Evolutionary conservation across 2,888 invertebrate genomes (phyloP).

Genomic region (Carpatolechia fugitivella): DNA sequence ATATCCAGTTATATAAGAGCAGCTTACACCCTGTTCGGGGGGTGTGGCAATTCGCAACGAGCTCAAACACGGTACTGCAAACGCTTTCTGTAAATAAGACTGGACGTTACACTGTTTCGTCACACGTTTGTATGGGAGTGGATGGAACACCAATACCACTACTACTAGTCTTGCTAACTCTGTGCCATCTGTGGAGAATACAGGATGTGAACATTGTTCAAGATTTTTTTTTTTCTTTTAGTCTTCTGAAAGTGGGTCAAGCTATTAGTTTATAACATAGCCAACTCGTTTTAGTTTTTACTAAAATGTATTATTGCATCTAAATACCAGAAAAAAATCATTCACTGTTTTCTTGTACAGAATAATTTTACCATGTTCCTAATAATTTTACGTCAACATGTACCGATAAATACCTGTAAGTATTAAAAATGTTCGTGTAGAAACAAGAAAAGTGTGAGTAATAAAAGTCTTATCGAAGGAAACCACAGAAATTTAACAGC

Average conservation of each 20-base stretch:
- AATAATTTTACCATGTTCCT: too few relatives aligned
- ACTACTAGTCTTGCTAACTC: conserved; percentile 8
- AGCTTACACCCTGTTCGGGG: background rate
- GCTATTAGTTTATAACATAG: too few relatives aligned
- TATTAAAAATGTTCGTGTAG: background rate
- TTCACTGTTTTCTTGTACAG: too few relatives aligned
- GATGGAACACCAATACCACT: conserved; percentile 10
- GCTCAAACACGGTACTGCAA: conserved; percentile 31
- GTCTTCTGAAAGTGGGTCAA: too few relatives aligned
- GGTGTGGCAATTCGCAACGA: conserved; percentile 15
- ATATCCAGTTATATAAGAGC: background rate
- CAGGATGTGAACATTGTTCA: background rate
- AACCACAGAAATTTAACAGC: background rate
- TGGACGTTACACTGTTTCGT: conserved; percentile 24
- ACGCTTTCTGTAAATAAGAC: conserved; percentile 59
- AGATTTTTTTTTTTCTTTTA: background rate
- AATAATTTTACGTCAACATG: too few relatives aligned
- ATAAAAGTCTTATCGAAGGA: conserved; percentile 1
- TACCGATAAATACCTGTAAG: background rate
- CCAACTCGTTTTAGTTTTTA: too few relatives aligned
- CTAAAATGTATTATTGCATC: too few relatives aligned
- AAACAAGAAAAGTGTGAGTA: background rate
- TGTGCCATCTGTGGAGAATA: background rate
- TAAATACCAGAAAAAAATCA: too few relatives aligned
- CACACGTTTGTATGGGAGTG: conserved; percentile 11